A percentile compares a stretch with the other conserved stretches of the same genome.
phyloP scores from a whole-genome alignment of 1,140 invertebrate species.

The Leptopilina boulardi region DNA sequence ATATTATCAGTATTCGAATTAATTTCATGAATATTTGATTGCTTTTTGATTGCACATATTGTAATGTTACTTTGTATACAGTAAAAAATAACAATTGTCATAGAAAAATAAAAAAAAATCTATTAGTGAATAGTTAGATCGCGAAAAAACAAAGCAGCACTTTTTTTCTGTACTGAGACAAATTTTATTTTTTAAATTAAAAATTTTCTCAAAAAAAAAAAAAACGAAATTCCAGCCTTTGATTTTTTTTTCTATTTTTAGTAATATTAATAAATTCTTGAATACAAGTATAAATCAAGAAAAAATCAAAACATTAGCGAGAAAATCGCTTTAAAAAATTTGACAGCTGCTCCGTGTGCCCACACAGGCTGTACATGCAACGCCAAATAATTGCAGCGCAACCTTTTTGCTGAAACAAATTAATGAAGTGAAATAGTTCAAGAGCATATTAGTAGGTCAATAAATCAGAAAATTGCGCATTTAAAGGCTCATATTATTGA shows the following conservation, averaged over 20 bases:
- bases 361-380: conserved; percentile 75
- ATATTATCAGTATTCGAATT: too few relatives aligned
- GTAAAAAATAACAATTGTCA: neutral
- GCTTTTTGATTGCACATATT: neutral
- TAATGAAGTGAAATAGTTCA: conserved; percentile 63
- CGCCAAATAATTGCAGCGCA: conserved; percentile 73
- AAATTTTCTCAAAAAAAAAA: conserved; percentile 14
- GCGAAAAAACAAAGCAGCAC: conserved; percentile 6
- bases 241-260: neutral
- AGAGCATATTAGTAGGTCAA: conserved; percentile 59
- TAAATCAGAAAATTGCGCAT: conserved; percentile 45
- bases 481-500: conserved; percentile 14
- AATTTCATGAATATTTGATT: conserved; percentile 37
- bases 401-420: conserved; percentile 74
- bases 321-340: conserved; percentile 51
- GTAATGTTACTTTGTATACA: neutral
- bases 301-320: conserved; percentile 47
- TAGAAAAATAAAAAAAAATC: neutral
- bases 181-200: neutral
- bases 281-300: conserved; percentile 31
- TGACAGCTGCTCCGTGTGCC: conserved; percentile 75
- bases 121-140: conserved; percentile 22
- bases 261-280: conserved; percentile 16
- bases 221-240: conserved; percentile 18
- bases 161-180: neutral